These are phyloP conservation scores for Nasonia giraulti DNA, from an alignment of 1,140 invertebrate genomes.

Conservation along the genomic window DNA sequence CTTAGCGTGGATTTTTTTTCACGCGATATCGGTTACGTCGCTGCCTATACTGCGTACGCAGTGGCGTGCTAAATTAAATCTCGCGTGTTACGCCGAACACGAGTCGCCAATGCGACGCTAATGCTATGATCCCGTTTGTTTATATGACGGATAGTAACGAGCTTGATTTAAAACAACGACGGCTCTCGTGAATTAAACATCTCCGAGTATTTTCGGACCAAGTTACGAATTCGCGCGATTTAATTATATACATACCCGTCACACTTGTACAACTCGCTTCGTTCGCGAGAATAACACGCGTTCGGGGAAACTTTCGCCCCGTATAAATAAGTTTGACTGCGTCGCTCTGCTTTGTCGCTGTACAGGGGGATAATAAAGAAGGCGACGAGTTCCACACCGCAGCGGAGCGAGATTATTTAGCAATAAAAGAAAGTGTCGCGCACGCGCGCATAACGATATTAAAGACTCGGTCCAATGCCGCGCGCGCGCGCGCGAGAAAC, in stretches of 20 bases:
- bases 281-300: neutral
- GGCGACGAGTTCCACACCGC: neutral
- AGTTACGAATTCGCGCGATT: too few species aligned
- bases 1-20: conserved; percentile 28
- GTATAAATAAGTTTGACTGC: conserved; percentile 33
- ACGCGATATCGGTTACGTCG: conserved; percentile 43
- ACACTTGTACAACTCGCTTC: too few species aligned
- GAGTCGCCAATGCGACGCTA: conserved; percentile 16
- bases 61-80: conserved; percentile 42
- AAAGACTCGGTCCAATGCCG: conserved; percentile 17
- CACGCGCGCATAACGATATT: conserved; percentile 38
- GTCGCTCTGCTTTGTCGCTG: neutral
- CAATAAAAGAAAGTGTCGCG: conserved; percentile 48
- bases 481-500: neutral
- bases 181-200: neutral
- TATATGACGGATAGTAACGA: neutral
- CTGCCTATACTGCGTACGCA: neutral
- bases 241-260: too few species aligned
- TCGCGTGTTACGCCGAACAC: conserved; percentile 30
- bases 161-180: too few species aligned
- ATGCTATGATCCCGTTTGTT: conserved; percentile 16
- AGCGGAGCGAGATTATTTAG: conserved; percentile 38
- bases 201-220: too few species aligned
- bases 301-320: conserved; percentile 44
- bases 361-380: neutral